These are phyloP conservation scores for Amblyopsis rosae DNA, from an alignment of 2,113 vertebrate species.

Conservation along the genomic window DNA sequence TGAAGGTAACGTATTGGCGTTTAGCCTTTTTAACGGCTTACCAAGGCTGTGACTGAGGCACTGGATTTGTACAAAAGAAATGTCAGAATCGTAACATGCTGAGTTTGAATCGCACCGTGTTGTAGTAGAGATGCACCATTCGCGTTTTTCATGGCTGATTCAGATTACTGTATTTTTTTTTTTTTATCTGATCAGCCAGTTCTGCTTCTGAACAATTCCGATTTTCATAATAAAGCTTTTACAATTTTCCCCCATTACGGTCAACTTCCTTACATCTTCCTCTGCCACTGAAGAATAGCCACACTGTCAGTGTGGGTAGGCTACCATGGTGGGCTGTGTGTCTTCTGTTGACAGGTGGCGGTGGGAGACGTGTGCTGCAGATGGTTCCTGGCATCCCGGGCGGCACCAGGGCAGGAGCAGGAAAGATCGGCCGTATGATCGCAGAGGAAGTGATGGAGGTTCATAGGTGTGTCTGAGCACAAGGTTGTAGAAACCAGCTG, in stretches of 20 bases:
- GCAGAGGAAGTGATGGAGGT: constrained; percentile 99
- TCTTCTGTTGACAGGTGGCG: constrained; percentile 78
- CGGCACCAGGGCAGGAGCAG: constrained; percentile 93
- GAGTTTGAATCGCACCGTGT: neutral
- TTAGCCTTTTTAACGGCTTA: neutral
- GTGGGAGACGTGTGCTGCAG: constrained; percentile 85
- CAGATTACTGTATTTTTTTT: too few species aligned
- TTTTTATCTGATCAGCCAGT: too few species aligned
- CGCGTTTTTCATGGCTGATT: too few species aligned
- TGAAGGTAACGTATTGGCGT: constrained; percentile 71
- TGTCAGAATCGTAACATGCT: too few species aligned
- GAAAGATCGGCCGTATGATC: constrained; percentile 98
- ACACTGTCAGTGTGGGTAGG: too few species aligned
- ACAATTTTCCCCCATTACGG: too few species aligned
- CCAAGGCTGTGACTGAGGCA: too few species aligned
- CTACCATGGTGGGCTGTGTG: neutral
- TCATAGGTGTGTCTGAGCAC: constrained; percentile 83
- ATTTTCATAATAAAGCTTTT: too few species aligned
- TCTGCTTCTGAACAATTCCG: too few species aligned
- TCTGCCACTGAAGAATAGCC: too few species aligned
- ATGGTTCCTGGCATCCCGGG: constrained; percentile 95
- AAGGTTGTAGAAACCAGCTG: neutral
- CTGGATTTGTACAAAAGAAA: neutral
- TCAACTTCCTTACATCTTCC: too few species aligned
- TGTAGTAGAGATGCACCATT: too few species aligned